These are phyloP conservation scores for Drosophila testacea DNA, from an alignment of 2,888 invertebrate species.

Conservation along the genomic window DNA sequence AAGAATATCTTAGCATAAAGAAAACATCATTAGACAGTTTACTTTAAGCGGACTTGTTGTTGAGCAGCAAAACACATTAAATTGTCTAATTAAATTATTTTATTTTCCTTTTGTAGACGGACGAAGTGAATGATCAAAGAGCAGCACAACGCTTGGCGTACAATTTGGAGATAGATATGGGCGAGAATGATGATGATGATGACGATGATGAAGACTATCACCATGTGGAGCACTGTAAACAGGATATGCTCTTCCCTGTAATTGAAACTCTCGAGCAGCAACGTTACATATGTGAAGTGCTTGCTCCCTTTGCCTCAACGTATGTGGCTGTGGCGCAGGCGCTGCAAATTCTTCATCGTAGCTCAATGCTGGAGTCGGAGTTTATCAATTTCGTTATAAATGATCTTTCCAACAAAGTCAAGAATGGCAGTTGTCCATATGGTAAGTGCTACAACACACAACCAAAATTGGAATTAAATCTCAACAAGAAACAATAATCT, in stretches of 20 bases:
- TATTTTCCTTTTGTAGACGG: slow-evolving; percentile 65
- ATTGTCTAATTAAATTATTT: background rate
- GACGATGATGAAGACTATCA: slow-evolving; percentile 56
- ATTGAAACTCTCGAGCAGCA: slow-evolving; percentile 85
- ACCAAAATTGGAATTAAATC: background rate
- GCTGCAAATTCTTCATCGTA: slow-evolving; percentile 84
- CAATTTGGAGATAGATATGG: slow-evolving; percentile 67
- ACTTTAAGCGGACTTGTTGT: too few species aligned
- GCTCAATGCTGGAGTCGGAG: slow-evolving; percentile 88
- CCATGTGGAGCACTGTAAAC: slow-evolving; percentile 42
- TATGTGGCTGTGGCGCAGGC: slow-evolving; percentile 89
- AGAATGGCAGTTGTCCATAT: slow-evolving; percentile 87
- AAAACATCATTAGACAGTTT: too few species aligned
- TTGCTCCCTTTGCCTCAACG: slow-evolving; percentile 91
- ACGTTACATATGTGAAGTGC: slow-evolving; percentile 87
- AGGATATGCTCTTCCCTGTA: slow-evolving; percentile 65
- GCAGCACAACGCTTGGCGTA: slow-evolving; percentile 80
- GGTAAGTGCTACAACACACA: slow-evolving; percentile 86
- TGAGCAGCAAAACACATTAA: too few species aligned
- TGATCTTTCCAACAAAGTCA: slow-evolving; percentile 88
- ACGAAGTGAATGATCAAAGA: slow-evolving; percentile 53
- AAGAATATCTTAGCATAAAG: too few species aligned
- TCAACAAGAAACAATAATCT: background rate
- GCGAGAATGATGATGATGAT: slow-evolving; percentile 60
- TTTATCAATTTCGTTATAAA: slow-evolving; percentile 89